Percentiles rank a stretch among this genome's conserved stretches.
Evolutionary conservation across 1,140 invertebrate genomes (phyloP).

Genomic region (Papilio helenus): DNA sequence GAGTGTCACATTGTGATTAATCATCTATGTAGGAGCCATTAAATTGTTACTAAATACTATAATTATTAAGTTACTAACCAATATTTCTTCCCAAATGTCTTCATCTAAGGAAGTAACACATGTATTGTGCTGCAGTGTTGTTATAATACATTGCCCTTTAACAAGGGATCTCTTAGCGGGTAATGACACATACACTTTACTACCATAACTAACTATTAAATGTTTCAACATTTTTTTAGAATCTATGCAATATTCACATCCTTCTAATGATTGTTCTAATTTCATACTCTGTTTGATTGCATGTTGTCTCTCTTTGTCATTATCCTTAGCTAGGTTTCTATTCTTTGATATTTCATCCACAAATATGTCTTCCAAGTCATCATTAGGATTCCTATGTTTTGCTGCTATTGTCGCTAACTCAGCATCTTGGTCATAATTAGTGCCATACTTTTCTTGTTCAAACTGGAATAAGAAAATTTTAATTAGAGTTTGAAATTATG

Average conservation of each 20-base stretch:
- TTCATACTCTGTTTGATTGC: slow-evolving; percentile 90
- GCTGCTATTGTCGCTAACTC: slow-evolving; percentile 90
- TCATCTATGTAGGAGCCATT: too few species aligned
- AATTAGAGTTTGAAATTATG: too few species aligned
- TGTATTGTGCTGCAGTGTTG: slow-evolving; percentile 91
- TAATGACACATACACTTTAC: slow-evolving; percentile 92
- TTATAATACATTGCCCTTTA: slow-evolving; percentile 94
- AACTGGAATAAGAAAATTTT: slow-evolving; percentile 85
- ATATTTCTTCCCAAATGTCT: slow-evolving; percentile 95
- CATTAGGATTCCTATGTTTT: slow-evolving; percentile 87
- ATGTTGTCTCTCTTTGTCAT: slow-evolving; percentile 85
- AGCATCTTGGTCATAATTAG: slow-evolving; percentile 91
- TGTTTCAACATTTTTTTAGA: slow-evolving; percentile 92
- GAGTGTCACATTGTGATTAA: too few species aligned
- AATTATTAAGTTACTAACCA: slow-evolving; percentile 79
- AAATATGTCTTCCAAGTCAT: slow-evolving; percentile 95
- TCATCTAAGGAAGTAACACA: slow-evolving; percentile 94
- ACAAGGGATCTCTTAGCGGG: slow-evolving; percentile 91
- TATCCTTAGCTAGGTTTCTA: slow-evolving; percentile 85
- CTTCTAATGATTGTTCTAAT: slow-evolving; percentile 88
- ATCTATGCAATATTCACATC: slow-evolving; percentile 93
- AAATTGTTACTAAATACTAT: too few species aligned
- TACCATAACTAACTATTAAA: slow-evolving; percentile 92
- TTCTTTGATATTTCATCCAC: slow-evolving; percentile 87
- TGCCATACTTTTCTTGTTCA: slow-evolving; percentile 93